Base-by-base conservation (phyloP, 2,113 vertebrate genomes). In the Echinops telfairi region DNA sequence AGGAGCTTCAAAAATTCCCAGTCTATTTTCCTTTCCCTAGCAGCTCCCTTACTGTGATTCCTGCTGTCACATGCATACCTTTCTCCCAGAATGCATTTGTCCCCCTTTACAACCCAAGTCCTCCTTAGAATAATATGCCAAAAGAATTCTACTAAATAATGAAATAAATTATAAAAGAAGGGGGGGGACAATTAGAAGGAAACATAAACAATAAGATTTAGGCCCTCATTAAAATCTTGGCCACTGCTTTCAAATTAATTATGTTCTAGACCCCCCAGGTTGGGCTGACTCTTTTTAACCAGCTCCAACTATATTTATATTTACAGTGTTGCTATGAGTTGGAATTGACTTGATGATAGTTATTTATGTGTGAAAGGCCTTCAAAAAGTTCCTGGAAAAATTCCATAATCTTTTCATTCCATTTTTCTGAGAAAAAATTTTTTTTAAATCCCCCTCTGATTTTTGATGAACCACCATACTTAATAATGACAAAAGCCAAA, bases 181-280 rank as follows among this genome's bases (percentile, higher is more conserved):
- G 12, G 47, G 47, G 12, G 47, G 47, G 10, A 53, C 47, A 53
- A 53, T 53, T 53, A 53, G 47, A 53, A 53, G 47, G 47, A 53
- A 86, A 86, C 25, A 89, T 29, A 57, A 89, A 83, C 15, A 43
- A 82, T 9, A 92, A 89, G 47, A 47, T 43, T n/a, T 6, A 80
- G 78, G 80, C 19, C 25, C 17, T 83, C 47, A 80, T 62, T 78
- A 11, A 78, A 84, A 91, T 71, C 17, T 62, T 87, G 71, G 47
- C 29, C 31, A 93, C 78, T 76, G 36, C 38, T 68, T 92, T 90
- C 76, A 88, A 89, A 94, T 96, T 90, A 93, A 92, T 94, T 92
- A 77, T 20, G 66, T 88, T 92, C 11, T 53, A 92, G 66, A 80
- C 64, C 25, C 23, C 75, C 83, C 33, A 92, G 71, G 89, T 77